Percentiles rank a stretch among this genome's conserved stretches.
phyloP scores from a whole-genome alignment of 2,113 vertebrate species.

The Rhinichthys klamathensis region DNA sequence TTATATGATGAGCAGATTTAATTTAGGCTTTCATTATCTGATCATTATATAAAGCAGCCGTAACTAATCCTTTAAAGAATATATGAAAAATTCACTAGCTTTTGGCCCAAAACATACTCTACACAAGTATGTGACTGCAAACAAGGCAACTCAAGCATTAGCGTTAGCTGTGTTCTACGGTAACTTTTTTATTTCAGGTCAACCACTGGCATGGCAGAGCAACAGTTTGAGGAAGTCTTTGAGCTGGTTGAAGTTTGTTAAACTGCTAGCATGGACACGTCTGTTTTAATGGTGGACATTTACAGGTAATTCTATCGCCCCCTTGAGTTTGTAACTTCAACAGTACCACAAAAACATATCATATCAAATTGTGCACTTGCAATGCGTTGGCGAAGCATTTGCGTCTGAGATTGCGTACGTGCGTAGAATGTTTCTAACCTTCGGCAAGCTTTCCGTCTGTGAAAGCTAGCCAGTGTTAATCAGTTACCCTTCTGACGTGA shows the following conservation, averaged over 20 bases:
- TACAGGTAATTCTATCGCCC: background rate
- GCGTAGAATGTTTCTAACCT: slow-evolving; percentile 6
- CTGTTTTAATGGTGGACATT: background rate
- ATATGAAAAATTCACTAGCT: background rate
- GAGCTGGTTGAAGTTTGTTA: background rate
- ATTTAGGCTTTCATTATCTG: too few species aligned
- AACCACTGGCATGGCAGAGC: background rate
- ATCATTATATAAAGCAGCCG: too few species aligned
- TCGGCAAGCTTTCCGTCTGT: background rate
- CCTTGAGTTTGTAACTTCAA: background rate
- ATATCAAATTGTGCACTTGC: background rate
- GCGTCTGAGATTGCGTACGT: background rate
- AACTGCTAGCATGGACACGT: background rate
- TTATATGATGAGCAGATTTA: too few species aligned
- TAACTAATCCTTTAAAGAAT: too few species aligned
- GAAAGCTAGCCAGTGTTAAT: slow-evolving; percentile 1
- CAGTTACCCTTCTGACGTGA: background rate
- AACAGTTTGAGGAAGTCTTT: background rate
- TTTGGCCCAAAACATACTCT: background rate
- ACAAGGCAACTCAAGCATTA: background rate
- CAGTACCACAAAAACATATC: background rate
- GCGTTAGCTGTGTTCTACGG: background rate
- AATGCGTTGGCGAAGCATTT: background rate
- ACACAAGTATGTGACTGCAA: background rate
- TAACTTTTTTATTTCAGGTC: background rate